Evolutionary conservation across 2,113 vertebrate species (phyloP).

Genomic region (Piprites chloris): DNA sequence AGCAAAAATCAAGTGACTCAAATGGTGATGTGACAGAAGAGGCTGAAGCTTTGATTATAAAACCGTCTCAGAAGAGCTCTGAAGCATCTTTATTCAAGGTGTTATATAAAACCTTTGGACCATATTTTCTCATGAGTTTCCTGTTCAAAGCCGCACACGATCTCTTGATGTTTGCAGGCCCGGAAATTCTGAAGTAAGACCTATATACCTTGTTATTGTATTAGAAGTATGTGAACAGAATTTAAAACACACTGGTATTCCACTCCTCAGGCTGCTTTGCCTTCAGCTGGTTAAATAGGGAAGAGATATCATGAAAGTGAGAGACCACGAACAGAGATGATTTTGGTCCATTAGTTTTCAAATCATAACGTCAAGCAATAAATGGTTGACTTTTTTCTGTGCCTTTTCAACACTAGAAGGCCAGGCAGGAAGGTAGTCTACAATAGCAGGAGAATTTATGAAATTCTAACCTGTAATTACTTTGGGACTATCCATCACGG

Average conservation of each 20-base stretch:
- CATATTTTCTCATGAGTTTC: constrained; percentile 93
- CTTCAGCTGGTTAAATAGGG: neutral
- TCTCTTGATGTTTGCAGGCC: constrained; percentile 92
- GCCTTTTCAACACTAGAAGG: neutral
- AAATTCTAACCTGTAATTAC: neutral
- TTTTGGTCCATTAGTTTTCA: neutral
- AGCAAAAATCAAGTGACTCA: constrained; percentile 28
- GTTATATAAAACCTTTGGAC: constrained; percentile 90
- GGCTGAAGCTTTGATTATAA: constrained; percentile 85
- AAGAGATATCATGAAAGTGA: neutral
- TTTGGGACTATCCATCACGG: neutral
- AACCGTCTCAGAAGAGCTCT: constrained; percentile 63
- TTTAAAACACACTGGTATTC: neutral
- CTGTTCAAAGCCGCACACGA: constrained; percentile 92
- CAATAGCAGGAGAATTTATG: neutral
- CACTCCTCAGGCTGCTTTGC: neutral
- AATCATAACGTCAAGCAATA: neutral
- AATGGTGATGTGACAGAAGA: constrained; percentile 77
- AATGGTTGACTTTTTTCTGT: neutral
- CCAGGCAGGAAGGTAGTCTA: neutral
- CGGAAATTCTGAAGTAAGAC: constrained; percentile 87
- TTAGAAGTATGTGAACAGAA: neutral
- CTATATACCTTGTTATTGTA: neutral
- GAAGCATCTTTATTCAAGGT: constrained; percentile 88
- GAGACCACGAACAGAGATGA: neutral